These are phyloP conservation scores for Rhinatrema bivittatum DNA, from an alignment of 2,797 vertebrate species.

Conservation along the genomic window DNA sequence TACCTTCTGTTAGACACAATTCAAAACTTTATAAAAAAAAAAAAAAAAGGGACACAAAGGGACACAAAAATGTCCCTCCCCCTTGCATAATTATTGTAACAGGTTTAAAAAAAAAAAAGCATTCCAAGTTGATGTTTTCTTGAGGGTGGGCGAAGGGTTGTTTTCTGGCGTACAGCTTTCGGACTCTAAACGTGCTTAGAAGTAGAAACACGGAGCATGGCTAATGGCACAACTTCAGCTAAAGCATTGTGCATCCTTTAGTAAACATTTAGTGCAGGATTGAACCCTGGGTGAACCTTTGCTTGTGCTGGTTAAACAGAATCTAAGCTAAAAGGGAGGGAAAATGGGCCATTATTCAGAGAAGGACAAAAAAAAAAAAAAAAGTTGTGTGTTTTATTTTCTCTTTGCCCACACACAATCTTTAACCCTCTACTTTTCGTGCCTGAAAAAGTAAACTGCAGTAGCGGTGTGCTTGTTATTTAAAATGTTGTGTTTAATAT, in stretches of 20 bases:
- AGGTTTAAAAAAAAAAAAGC: no score
- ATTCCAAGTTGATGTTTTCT: constrained; percentile 31
- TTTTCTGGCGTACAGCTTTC: constrained; percentile 53
- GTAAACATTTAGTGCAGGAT: constrained; percentile 66
- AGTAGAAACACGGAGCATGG: constrained; percentile 69
- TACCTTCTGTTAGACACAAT: no score
- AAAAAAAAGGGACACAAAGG: constrained; percentile 27
- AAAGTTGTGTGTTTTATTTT: constrained; percentile 57
- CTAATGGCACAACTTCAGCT: constrained; percentile 64
- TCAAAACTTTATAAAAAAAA: constrained; percentile 27
- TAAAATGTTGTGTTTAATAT: constrained; percentile 42
- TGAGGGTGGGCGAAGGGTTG: constrained; percentile 47
- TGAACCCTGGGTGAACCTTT: constrained; percentile 74
- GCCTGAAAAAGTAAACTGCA: constrained; percentile 51
- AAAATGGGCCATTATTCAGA: constrained; percentile 54
- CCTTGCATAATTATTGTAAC: no score
- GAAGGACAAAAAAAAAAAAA: constrained; percentile 54
- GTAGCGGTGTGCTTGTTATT: constrained; percentile 63
- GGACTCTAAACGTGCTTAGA: constrained; percentile 56
- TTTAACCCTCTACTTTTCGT: constrained; percentile 55
- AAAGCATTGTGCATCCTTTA: constrained; percentile 67
- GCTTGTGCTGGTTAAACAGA: constrained; percentile 64
- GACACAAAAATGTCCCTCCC: constrained; percentile 19
- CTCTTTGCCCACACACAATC: constrained; percentile 70
- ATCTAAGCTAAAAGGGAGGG: constrained; percentile 51